These are phyloP conservation scores for Dinoponera quadriceps DNA, from an alignment of 1,140 invertebrate species.

Conservation along the genomic window DNA sequence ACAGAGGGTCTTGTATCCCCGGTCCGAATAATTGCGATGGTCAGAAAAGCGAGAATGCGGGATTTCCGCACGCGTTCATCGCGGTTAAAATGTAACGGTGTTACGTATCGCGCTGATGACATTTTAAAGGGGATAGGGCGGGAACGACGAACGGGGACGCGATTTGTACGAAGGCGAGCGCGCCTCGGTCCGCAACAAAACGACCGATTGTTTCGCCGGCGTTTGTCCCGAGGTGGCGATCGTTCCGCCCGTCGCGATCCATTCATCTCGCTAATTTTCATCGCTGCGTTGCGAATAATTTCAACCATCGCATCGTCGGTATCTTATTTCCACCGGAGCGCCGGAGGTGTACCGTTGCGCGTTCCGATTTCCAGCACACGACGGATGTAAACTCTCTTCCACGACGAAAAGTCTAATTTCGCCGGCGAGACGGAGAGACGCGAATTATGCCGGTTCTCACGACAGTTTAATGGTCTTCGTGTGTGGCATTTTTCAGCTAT, in stretches of 20 bases:
- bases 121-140: neutral
- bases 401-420: slow-evolving; percentile 16
- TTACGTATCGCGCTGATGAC: neutral
- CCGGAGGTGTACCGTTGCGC: neutral
- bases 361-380: neutral
- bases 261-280: neutral
- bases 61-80: slow-evolving; percentile 3
- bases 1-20: neutral
- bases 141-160: neutral
- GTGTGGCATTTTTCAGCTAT: slow-evolving; percentile 8
- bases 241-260: neutral
- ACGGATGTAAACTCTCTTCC: slow-evolving; percentile 3
- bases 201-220: too few species aligned
- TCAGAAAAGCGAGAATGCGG: slow-evolving; percentile 13
- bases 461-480: slow-evolving; percentile 40
- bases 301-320: neutral
- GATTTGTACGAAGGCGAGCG: neutral
- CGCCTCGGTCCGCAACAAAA: too few species aligned
- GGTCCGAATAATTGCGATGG: slow-evolving; percentile 46
- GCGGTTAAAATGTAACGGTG: neutral
- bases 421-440: neutral
- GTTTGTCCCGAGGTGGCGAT: too few species aligned
- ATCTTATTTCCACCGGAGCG: slow-evolving; percentile 3
- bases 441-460: neutral
- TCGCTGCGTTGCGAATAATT: neutral